Evolutionary conservation across 2,888 invertebrate genomes (phyloP).

Genomic region (Zele albiditarsus): DNA sequence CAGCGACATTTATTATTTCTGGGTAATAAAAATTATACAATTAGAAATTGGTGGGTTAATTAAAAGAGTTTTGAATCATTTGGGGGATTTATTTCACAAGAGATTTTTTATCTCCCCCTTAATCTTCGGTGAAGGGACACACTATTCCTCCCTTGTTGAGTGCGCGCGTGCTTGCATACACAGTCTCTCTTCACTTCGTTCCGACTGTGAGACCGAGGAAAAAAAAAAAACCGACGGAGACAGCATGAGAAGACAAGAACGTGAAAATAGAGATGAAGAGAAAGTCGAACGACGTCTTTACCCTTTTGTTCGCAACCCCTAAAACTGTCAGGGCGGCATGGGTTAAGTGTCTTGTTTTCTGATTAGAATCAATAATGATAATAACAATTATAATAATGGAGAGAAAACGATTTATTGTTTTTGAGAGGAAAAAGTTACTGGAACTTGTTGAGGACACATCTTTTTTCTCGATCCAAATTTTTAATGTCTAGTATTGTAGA

Average conservation of each 20-base stretch:
- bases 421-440: too few relatives aligned
- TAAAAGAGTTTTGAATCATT: constrained; percentile 19
- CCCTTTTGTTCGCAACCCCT: constrained; percentile 31
- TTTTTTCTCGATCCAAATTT: too few relatives aligned
- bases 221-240: not conserved
- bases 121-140: constrained; percentile 26
- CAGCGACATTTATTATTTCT: not conserved
- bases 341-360: constrained; percentile 34
- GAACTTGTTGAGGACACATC: too few relatives aligned
- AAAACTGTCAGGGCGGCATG: constrained; percentile 5
- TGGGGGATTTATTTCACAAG: constrained; percentile 29
- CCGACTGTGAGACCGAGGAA: not conserved
- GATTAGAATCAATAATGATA: constrained; percentile 31
- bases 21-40: constrained; percentile 28
- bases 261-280: not conserved
- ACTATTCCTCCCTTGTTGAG: constrained; percentile 13
- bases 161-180: not conserved
- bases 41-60: constrained; percentile 30
- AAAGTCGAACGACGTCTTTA: constrained; percentile 31
- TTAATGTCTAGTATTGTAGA: too few relatives aligned
- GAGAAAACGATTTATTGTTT: too few relatives aligned
- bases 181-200: not conserved
- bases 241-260: not conserved
- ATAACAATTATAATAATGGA: too few relatives aligned
- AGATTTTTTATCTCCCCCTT: constrained; percentile 13